Percentiles rank a stretch among this genome's conserved stretches.
phyloP scores from a whole-genome alignment of 1,140 invertebrate species.

The Drosophila kohkoa region DNA sequence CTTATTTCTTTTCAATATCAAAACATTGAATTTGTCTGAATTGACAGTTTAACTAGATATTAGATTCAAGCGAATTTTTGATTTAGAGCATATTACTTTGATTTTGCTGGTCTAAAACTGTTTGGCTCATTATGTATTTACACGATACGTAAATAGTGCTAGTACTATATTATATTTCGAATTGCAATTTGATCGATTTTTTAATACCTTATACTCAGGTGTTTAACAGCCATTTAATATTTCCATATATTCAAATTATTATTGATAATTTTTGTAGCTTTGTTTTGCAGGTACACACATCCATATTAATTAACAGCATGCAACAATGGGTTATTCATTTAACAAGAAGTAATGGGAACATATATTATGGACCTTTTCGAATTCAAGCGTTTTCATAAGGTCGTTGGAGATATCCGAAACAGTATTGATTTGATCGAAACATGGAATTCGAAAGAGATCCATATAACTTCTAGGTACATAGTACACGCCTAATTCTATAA shows the following conservation, averaged over 20 bases:
- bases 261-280: constrained; percentile 56
- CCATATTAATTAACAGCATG: constrained; percentile 53
- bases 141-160: constrained; percentile 4
- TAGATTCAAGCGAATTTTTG: constrained; percentile 22
- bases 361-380: constrained; percentile 4
- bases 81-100: constrained; percentile 62
- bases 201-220: constrained; percentile 25
- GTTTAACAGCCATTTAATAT: constrained; percentile 72
- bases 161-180: constrained; percentile 11
- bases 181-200: constrained; percentile 45
- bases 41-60: constrained; percentile 62
- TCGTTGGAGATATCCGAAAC: constrained; percentile 14
- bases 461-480: constrained; percentile 48
- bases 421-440: constrained; percentile 18
- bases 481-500: constrained; percentile 50
- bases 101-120: constrained; percentile 35
- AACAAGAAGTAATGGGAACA: constrained; percentile 34
- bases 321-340: constrained; percentile 55
- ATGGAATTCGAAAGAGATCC: constrained; percentile 1
- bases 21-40: constrained; percentile 60
- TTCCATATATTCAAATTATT: constrained; percentile 61
- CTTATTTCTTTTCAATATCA: constrained; percentile 30
- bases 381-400: neutral
- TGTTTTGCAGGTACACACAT: constrained; percentile 66
- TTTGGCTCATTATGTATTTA: constrained; percentile 34